Evolutionary conservation across 2,888 invertebrate genomes (phyloP), one percentile per base, ranked within the genome.

Genomic region (Dicyrtoma fusca): DNA sequence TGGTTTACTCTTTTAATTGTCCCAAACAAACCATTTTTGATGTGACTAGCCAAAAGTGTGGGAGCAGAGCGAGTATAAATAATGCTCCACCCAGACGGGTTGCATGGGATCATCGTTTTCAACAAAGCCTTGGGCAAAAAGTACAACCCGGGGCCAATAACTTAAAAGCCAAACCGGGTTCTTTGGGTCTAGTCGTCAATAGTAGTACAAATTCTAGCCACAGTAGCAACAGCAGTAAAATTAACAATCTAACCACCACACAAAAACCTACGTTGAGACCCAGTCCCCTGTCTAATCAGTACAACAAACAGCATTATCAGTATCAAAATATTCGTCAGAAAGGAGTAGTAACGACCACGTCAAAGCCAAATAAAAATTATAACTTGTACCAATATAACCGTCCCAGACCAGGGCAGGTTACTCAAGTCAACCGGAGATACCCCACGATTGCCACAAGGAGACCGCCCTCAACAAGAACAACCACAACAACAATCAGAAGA

Each of bases 1-100:
- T 71, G 26, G 53, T 65, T 14, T 74, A 72, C 51, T 61, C 74
- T 1, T 74, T 74, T 49, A 70, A 64, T 44, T 74, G 74, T 57
- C 74, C 74, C 13, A 51, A 69, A 11, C 65, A 53, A 11, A 62
- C 72, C 10, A 23, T 47, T 21, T 74, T 74, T 59, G 69, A 70
- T 13, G 19, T 65, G 10, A 2, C 14, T 4, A 42, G 47, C n/a
- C 72, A 74, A 62, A 72, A 69, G 45, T 74, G 74, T 62, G n/a
- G 21, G n/a, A 25, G 62, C 10, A 25, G 11, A 19, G 65, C 51
- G 17, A 34, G 19, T 14, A 53, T 53, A 17, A 19, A 17, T n/a
- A 44, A 19, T 19, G 6, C 2, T 8, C 61, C 34, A 26, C n/a
- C n/a, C 61, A 17, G 51, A 34, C 14, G n/a, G 8, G 8, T 34